Percentiles rank a stretch among this genome's conserved stretches.
These are phyloP conservation scores for Pristionchus exspectatus DNA, from an alignment of 2,888 invertebrate species.

Conservation along the genomic window DNA sequence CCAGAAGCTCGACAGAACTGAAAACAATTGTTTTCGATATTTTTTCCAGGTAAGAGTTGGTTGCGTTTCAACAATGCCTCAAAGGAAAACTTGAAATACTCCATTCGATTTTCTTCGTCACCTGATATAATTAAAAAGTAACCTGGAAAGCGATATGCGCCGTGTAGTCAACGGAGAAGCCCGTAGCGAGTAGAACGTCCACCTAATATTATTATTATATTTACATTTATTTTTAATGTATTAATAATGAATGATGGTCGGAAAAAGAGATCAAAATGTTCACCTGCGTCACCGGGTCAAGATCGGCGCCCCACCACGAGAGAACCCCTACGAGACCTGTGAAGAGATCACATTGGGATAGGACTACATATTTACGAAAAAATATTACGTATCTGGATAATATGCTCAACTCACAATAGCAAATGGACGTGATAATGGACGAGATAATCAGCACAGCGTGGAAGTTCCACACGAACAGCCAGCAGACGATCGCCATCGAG, in stretches of 20 bases:
- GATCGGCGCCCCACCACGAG: constrained; percentile 76
- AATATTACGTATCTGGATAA: no score
- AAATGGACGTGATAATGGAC: constrained; percentile 74
- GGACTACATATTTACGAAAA: no score
- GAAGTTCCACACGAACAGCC: constrained; percentile 72
- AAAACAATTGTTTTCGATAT: neutral
- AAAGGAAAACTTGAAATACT: neutral
- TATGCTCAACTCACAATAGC: constrained; percentile 68
- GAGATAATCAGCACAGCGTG: constrained; percentile 74
- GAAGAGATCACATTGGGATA: neutral
- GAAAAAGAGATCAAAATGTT: neutral
- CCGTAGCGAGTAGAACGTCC: constrained; percentile 76
- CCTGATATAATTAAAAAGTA: neutral
- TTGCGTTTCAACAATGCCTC: neutral
- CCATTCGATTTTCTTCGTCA: neutral
- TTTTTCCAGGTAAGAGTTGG: neutral
- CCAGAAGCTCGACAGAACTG: constrained; percentile 72
- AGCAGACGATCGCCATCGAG: constrained; percentile 70
- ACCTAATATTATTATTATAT: constrained; percentile 57
- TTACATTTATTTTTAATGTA: neutral
- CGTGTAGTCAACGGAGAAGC: constrained; percentile 75
- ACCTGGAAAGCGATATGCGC: constrained; percentile 75
- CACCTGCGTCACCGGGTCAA: constrained; percentile 76
- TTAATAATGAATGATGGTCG: neutral
- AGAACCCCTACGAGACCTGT: constrained; percentile 76